Evolutionary conservation across 2,797 vertebrate species (phyloP), one percentile per base, ranked within the genome.

Genomic region (Sphenopsis melanotis): DNA sequence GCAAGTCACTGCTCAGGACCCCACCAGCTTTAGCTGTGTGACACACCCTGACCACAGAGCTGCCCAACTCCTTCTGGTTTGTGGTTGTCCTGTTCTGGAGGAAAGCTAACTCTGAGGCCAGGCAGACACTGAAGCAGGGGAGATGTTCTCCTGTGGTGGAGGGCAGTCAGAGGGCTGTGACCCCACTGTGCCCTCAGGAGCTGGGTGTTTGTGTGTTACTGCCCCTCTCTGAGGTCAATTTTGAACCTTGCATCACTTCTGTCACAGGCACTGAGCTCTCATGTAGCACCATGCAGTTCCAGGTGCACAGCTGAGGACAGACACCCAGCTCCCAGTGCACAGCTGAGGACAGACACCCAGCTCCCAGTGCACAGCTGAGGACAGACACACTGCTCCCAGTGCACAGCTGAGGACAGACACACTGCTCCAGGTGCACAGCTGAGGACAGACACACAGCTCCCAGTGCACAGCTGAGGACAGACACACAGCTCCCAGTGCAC

Each of bases 1-100:
- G 27, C 4, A 6, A 9, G 12, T 9, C 19, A 18, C 53, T 72
- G 76, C 46, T 64, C n/a, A 18, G 46, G 9, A 39, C 34, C 13
- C 2, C 0, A 0, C 5, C 49, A 39, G 59, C 59, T 65, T 56
- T 30, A 52, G 44, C 2, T 0, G 1, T 3, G 46, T 23, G 44
- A 57, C 69, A 50, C 46, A 41, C 34, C 1, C 15, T 2, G 2
- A 0, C 18, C 49, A 10, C 39, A 49, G 66, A 42, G 36, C 85
- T 82, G 69, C 60, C 26, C 44, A 5, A 34, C 32, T 64, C 27
- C 37, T 65, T 37, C 72, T 66, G 49, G 3, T 56, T 26, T 27
- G 32, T 61, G 59, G 14, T 18, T 32, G 11, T 63, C 34, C 24
- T 63, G 6, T 14, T 79, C 41, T 30, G 68, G 63, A 37, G 34